These are phyloP conservation scores for Sphecodes monilicornis DNA, from an alignment of 2,888 invertebrate genomes.

Conservation along the genomic window DNA sequence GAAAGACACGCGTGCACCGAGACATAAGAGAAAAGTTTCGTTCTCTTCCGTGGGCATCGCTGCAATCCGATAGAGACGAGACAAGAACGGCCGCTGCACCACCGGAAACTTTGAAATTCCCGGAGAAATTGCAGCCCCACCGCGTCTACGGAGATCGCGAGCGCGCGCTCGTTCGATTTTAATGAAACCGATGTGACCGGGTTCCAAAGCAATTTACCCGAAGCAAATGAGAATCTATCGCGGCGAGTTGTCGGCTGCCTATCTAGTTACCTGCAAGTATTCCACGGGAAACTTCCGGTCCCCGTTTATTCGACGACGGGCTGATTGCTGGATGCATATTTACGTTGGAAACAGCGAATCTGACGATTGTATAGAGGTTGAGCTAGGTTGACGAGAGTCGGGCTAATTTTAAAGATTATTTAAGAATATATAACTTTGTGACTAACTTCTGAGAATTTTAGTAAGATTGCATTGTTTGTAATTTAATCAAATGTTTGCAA, in stretches of 20 bases:
- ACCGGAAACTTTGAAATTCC: slow-evolving; percentile 22
- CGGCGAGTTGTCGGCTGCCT: not conserved
- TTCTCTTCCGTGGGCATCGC: not conserved
- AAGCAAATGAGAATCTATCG: slow-evolving; percentile 21
- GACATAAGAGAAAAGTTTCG: slow-evolving; percentile 60
- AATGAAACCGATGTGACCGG: slow-evolving; percentile 26
- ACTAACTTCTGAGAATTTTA: too few relatives aligned
- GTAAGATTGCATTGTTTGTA: too few relatives aligned
- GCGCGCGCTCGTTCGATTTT: not conserved
- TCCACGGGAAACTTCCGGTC: not conserved
- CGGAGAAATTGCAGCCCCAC: not conserved
- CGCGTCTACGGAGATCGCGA: too few relatives aligned
- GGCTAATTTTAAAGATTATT: not conserved
- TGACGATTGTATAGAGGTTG: not conserved
- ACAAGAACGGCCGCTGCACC: not conserved
- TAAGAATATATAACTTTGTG: too few relatives aligned
- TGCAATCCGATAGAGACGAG: not conserved
- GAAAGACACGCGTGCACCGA: not conserved
- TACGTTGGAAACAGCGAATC: not conserved
- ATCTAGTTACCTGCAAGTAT: not conserved
- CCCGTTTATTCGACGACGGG: not conserved
- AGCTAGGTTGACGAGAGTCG: not conserved
- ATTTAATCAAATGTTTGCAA: too few relatives aligned
- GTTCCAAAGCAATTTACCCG: not conserved
- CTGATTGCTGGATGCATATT: not conserved